A percentile compares a stretch with the other conserved stretches of the same genome.
Conservation (phyloP, 1,140 invertebrate species). For the Zaprionus gabonicus region DNA sequence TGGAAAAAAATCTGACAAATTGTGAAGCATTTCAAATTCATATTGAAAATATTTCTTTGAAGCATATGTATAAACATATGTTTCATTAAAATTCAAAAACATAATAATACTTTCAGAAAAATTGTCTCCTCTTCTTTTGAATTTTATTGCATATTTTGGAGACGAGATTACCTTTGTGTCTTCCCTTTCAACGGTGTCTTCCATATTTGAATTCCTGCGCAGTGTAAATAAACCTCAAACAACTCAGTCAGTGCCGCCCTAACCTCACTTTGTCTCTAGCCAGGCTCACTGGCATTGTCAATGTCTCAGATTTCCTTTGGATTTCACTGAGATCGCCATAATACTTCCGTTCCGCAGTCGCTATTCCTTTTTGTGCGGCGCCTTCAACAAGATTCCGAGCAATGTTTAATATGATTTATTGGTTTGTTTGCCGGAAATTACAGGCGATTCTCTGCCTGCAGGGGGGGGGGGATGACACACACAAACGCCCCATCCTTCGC, state of each 20-base stretch:
- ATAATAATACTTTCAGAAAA: too few relatives aligned
- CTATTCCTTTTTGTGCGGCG: conserved; percentile 26
- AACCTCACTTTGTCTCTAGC: neutral
- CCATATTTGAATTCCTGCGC: neutral
- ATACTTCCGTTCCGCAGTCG: conserved; percentile 64
- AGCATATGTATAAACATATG: too few relatives aligned
- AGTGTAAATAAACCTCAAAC: neutral
- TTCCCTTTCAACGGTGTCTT: neutral
- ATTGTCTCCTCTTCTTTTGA: too few relatives aligned
- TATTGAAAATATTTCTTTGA: neutral
- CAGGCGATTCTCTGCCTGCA: conserved; percentile 52
- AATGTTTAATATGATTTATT: conserved; percentile 84
- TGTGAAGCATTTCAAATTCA: too few relatives aligned
- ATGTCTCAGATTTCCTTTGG: conserved; percentile 69
- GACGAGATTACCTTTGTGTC: neutral
- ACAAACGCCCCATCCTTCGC: conserved; percentile 18
- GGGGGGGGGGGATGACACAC: conserved; percentile 16
- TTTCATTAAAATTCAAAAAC: too few relatives aligned
- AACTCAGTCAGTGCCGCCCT: neutral
- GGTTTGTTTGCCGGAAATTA: conserved; percentile 84
- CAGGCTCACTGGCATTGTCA: conserved; percentile 50
- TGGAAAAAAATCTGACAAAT: rapidly evolving
- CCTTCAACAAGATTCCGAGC: conserved; percentile 50
- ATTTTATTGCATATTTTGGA: neutral
- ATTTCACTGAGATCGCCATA: conserved; percentile 65